phyloP scores from a whole-genome alignment of 2,888 invertebrate genomes.

The Mactromeris polynyma region DNA sequence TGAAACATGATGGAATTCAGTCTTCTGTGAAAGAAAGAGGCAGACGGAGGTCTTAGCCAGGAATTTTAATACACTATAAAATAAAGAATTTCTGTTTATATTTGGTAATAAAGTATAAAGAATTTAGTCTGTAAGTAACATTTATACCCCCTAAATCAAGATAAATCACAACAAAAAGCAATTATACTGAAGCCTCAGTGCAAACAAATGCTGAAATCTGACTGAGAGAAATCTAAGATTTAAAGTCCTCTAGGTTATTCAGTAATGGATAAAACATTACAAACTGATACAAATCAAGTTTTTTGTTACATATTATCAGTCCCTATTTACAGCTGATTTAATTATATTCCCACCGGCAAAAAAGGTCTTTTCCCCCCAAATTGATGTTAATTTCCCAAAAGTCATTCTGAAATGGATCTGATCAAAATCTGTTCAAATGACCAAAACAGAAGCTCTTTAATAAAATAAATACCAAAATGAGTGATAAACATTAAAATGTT shows the following conservation, averaged over 20 bases:
- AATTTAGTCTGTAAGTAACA: not conserved
- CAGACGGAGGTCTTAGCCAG: not conserved
- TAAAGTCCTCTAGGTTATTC: not conserved
- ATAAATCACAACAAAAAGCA: not conserved
- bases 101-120: not conserved
- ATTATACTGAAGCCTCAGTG: not conserved
- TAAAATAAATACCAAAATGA: too few relatives aligned
- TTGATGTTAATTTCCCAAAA: too few relatives aligned
- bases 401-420: too few relatives aligned
- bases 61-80: not conserved
- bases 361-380: too few relatives aligned
- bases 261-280: constrained; percentile 10
- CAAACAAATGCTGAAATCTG: not conserved
- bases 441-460: too few relatives aligned
- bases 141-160: not conserved
- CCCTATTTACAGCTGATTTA: too few relatives aligned
- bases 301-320: not conserved
- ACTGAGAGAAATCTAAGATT: not conserved
- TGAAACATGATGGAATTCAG: not conserved
- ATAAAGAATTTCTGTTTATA: not conserved
- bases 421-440: too few relatives aligned
- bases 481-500: too few relatives aligned
- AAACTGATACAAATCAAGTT: not conserved
- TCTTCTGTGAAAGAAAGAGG: not conserved
- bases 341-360: too few relatives aligned